Percentiles rank a stretch among this genome's conserved stretches.
phyloP scores from a whole-genome alignment of 1,140 invertebrate species.

The Gryon sp. region DNA sequence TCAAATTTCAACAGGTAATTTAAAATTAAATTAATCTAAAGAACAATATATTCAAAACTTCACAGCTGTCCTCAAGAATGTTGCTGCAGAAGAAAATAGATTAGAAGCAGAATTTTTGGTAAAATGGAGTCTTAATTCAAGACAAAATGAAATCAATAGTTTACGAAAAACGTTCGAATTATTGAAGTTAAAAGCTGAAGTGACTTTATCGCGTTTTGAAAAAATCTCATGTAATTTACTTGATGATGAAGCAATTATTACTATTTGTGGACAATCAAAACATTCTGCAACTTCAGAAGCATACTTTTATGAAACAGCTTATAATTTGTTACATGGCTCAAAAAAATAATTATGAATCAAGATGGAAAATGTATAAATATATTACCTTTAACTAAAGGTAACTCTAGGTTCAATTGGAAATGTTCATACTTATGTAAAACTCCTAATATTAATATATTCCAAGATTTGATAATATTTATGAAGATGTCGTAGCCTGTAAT shows the following conservation, averaged over 20 bases:
- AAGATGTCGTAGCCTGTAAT: background rate
- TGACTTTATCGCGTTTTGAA: background rate
- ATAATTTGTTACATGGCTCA: constrained; percentile 1
- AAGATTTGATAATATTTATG: constrained; percentile 9
- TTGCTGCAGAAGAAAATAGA: background rate
- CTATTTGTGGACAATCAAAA: constrained; percentile 14
- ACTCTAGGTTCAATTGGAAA: constrained; percentile 1
- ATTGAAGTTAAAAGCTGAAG: background rate
- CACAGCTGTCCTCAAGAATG: background rate
- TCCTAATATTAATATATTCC: background rate
- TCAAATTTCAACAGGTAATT: no score
- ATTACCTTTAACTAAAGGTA: background rate
- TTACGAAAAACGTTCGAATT: background rate
- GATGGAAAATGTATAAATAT: constrained; percentile 1
- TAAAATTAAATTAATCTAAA: background rate
- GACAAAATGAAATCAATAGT: background rate
- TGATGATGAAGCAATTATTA: constrained; percentile 2
- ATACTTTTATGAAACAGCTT: constrained; percentile 12
- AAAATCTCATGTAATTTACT: background rate
- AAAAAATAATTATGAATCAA: background rate
- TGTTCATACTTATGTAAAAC: constrained; percentile 10
- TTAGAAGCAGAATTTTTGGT: constrained; percentile 1
- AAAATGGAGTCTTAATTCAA: background rate
- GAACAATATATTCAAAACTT: background rate
- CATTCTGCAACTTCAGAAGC: constrained; percentile 15